Evolutionary conservation across 2,113 vertebrate genomes (phyloP).

Genomic region (Odontesthes bonariensis): DNA sequence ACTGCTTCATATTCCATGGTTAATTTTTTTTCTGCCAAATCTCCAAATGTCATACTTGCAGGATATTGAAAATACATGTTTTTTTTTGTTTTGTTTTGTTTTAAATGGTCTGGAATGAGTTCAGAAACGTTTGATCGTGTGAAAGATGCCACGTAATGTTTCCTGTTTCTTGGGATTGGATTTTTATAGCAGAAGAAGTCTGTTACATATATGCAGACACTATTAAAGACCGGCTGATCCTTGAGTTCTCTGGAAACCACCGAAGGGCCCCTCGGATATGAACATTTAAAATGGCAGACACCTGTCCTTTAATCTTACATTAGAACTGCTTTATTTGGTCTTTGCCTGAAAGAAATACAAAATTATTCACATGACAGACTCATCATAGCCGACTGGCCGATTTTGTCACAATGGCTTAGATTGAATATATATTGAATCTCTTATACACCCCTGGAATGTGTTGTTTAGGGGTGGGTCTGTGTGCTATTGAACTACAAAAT

Average conservation of each 20-base stretch:
- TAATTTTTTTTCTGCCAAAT: constrained; percentile 16
- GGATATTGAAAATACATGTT: constrained; percentile 30
- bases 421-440: constrained; percentile 24
- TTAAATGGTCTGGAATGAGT: constrained; percentile 30
- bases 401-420: constrained; percentile 47
- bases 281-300: constrained; percentile 36
- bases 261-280: constrained; percentile 26
- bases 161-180: neutral
- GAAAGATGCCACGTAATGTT: neutral
- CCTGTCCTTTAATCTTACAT: constrained; percentile 37
- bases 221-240: neutral
- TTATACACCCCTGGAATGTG: constrained; percentile 41
- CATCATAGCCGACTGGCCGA: constrained; percentile 22
- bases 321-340: constrained; percentile 22
- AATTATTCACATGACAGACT: constrained; percentile 26
- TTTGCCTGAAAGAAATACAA: constrained; percentile 51
- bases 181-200: constrained; percentile 1
- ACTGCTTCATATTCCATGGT: constrained; percentile 40
- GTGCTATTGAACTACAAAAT: constrained; percentile 64
- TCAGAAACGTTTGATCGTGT: neutral
- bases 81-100: neutral
- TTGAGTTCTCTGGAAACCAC: constrained; percentile 15
- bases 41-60: constrained; percentile 28
- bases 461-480: constrained; percentile 15
- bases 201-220: constrained; percentile 20